Evolutionary conservation across 2,797 vertebrate genomes (phyloP), one percentile per base, ranked within the genome.

Genomic region (Artibeus jamaicensis): DNA sequence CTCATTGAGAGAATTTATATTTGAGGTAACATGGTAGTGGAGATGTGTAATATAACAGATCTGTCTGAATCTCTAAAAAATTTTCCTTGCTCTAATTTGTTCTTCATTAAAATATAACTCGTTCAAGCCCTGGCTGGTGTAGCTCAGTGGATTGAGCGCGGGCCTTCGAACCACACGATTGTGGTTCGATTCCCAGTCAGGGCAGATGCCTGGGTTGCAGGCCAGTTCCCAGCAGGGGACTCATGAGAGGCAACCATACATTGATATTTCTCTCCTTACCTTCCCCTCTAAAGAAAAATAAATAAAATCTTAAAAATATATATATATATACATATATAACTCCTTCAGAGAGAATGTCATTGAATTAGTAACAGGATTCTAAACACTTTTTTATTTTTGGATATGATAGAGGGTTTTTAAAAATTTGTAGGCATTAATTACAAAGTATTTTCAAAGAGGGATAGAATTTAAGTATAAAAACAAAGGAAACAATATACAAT

Each of bases 81-180:
- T 55, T 89, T 95, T 95, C 34, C 81, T 96, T 85, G 24, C 26
- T 95, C 26, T 85, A 16, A 92, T 37, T 91, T 92, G 8, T 21
- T 81, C 93, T 91, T 55, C 34, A 15, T 89, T 50, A 46, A 37
- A 18, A 59, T 83, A 34, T 46, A 83, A 70, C 9, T 44, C 15
- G 32, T 97, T 73, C 73, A 82, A n/a, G n/a, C n/a, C n/a, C n/a
- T n/a, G n/a, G n/a, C n/a, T n/a, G n/a, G n/a, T n/a, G n/a, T n/a
- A n/a, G n/a, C n/a, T n/a, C n/a, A n/a, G n/a, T n/a, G n/a, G n/a
- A n/a, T n/a, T n/a, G n/a, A n/a, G n/a, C n/a, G n/a, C n/a, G n/a
- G n/a, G n/a, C n/a, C n/a, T n/a, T n/a, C n/a, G n/a, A n/a, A n/a
- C n/a, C n/a, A n/a, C n/a, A n/a, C n/a, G n/a, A n/a, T n/a, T n/a